Conservation (phyloP, 2,888 invertebrate genomes). For the Rosalia funebris region DNA sequence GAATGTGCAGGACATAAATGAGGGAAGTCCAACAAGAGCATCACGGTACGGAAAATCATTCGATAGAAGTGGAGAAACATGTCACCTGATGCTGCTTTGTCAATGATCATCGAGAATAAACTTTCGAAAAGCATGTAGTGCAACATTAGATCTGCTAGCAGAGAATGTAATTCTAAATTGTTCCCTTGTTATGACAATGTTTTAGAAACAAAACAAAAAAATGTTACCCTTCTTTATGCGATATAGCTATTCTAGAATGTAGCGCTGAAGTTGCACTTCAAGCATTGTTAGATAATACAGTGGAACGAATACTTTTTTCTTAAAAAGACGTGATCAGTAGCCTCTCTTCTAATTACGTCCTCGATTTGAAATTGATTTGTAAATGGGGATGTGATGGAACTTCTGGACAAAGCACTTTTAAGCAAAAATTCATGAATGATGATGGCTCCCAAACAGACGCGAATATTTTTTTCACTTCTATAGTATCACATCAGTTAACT, state of each 20-base stretch:
- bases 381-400: conserved; percentile 7
- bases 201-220: not conserved
- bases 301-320: not conserved
- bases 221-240: not conserved
- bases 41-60: not conserved
- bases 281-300: not conserved
- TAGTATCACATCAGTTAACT: not conserved
- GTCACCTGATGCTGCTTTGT: not conserved
- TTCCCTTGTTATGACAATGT: not conserved
- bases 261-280: not conserved
- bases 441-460: not conserved
- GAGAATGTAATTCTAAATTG: not conserved
- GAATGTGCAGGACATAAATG: not conserved
- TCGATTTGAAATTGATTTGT: not conserved
- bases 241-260: not conserved
- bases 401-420: not conserved
- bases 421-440: not conserved
- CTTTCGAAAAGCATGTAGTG: not conserved
- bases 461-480: not conserved
- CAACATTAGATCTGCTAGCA: not conserved
- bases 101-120: not conserved
- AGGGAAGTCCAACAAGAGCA: not conserved
- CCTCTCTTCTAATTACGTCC: not conserved
- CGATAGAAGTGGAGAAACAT: not conserved
- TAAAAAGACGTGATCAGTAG: not conserved